Evolutionary conservation across 2,888 invertebrate genomes (phyloP), one percentile per base, ranked within the genome.

Genomic region (Hetaerina titia): DNA sequence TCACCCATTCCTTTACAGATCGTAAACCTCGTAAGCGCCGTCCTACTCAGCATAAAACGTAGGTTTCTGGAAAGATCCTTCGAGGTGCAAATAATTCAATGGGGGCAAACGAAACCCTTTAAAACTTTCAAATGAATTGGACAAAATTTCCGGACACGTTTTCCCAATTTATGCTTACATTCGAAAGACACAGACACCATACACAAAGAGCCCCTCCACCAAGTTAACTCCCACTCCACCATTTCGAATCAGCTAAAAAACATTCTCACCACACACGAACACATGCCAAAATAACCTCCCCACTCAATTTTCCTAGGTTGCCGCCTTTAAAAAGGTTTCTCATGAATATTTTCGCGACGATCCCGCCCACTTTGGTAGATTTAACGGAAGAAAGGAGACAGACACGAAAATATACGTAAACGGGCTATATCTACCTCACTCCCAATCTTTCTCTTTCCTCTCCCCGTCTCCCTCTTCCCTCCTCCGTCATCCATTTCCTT

Each of bases 11-110:
- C 69, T 69, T 92, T 74, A 56, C 92, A 56, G 69, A 56, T 74
- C 92, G 92, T 69, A 69, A 92, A 92, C 63, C 92, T 92, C 74
- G 74, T 92, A 45, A 92, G 81, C 81, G 31, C 81, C 81, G 25
- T 81, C 81, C 25, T 31, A 81, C 81, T 15, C 81, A 31, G 81
- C 81, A 22, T 81, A 22, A 92, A 13, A 45, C 45, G 92, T 19
- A 69, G n/a, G 31, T 74, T 74, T 69, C 69, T 56, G 56, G 69
- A 92, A 69, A 92, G 69, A 69, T 69, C 92, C 60, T 92, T 58
- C 63, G 45, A 69, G 74, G 56, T 69, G 92, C 56, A 69, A 92
- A 92, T 92, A 74, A n/a, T 63, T 92, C 64, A 69, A 13, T 19
- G 11, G n/a, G 69, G n/a, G 22, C 56, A 57, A 69, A 92, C n/a